These are phyloP conservation scores for Eilema caniola DNA, from an alignment of 2,888 invertebrate species.

Conservation along the genomic window DNA sequence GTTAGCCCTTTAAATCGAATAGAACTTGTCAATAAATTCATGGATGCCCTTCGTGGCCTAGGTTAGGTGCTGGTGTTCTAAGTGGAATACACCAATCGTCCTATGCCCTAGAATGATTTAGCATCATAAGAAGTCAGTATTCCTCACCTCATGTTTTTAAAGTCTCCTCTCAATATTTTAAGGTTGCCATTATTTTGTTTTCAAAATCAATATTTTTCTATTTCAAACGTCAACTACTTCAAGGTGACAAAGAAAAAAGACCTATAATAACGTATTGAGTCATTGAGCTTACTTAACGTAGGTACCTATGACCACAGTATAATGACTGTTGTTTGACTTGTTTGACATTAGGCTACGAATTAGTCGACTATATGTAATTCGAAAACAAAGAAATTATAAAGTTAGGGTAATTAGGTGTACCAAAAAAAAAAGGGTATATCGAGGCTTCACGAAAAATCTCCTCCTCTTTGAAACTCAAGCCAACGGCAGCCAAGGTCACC, in stretches of 20 bases:
- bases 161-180: not conserved
- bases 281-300: not conserved
- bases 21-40: too few species aligned
- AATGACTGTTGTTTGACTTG: not conserved
- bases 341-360: not conserved
- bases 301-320: not conserved
- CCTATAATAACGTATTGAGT: conserved; percentile 14
- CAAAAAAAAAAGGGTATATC: too few species aligned
- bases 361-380: not conserved
- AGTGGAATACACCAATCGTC: too few species aligned
- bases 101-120: too few species aligned
- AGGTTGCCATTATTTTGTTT: not conserved
- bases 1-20: too few species aligned
- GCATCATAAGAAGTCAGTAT: not conserved
- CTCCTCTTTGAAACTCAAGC: too few species aligned
- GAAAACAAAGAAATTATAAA: not conserved
- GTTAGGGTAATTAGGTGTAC: too few species aligned
- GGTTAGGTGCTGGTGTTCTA: too few species aligned
- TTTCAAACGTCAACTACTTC: conserved; percentile 14
- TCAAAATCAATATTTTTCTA: conserved; percentile 7
- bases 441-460: too few species aligned
- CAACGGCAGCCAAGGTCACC: too few species aligned
- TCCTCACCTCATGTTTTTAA: not conserved
- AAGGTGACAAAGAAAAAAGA: conserved; percentile 17
- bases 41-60: too few species aligned